Evolutionary conservation across 2,888 invertebrate species (phyloP), one percentile per base, ranked within the genome.

Genomic region (Seira musarum): DNA sequence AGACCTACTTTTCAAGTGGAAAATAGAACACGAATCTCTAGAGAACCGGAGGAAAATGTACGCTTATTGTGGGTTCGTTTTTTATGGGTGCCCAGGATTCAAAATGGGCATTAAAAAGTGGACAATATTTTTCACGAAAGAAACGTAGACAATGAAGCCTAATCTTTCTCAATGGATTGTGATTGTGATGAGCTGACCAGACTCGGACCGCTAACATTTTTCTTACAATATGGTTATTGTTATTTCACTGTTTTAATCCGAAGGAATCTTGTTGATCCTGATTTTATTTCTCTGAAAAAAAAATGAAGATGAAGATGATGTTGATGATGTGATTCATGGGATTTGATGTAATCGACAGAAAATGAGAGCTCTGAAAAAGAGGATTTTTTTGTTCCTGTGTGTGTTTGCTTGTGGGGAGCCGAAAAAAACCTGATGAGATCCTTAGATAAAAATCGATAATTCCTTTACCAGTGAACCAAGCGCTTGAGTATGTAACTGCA

Each of bases 341-440:
- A 79, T 81, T 81, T 78, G 81, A 81, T 82, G 82, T 63, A 79
- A 82, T 82, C 82, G 82, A 79, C 65, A 77, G 81, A 77, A 30
- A 77, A 76, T 72, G 81, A 71, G 81, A 76, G 81, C 71, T 67
- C 35, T n/a, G n/a, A n/a, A n/a, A n/a, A n/a, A n/a, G n/a, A 30
- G 30, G 8, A 5, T 30, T 30, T 61, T 2, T 15, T 57, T 53
- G 19, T 49, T 5, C 21, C 1, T n/a, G 35, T 69, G 49, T 57
- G 46, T 67, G 67, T 49, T 49, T 71, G 78, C 70, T 78, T 70
- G 66, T 67, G 80, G 80, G 80, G 80, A 80, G 80, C 67, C 73
- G 68, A 80, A 80, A 71, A 80, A 21, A 30, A 30, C 30, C 30
- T 30, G 30, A 30, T 30, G 30, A 30, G 30, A 30, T 30, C 3